These are phyloP conservation scores for Leptinotarsa rubiginosa DNA, from an alignment of 2,888 invertebrate genomes.

Conservation along the genomic window DNA sequence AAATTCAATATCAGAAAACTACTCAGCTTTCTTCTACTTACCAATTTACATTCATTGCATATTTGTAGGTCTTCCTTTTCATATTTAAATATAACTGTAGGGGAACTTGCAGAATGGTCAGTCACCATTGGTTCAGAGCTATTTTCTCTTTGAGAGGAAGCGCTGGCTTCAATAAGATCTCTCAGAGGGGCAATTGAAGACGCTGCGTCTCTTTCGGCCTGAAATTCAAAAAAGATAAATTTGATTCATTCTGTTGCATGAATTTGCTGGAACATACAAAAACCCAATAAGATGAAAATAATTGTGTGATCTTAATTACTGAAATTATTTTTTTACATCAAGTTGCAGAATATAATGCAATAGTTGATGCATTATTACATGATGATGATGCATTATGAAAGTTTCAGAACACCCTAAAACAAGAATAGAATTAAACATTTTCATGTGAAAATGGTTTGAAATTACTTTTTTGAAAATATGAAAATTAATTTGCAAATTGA, in stretches of 20 bases:
- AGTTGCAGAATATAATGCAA: too few relatives aligned
- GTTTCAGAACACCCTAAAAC: too few relatives aligned
- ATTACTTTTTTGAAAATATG: too few relatives aligned
- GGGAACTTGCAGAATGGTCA: conserved; percentile 34
- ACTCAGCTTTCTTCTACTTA: conserved; percentile 45
- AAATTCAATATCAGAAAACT: not conserved
- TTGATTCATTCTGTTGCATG: not conserved
- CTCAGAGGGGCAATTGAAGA: conserved; percentile 57
- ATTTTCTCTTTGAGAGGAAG: conserved; percentile 52
- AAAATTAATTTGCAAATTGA: too few relatives aligned
- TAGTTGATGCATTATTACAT: too few relatives aligned
- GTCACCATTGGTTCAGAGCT: conserved; percentile 37
- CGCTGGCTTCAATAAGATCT: conserved; percentile 60
- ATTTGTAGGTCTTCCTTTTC: conserved; percentile 58
- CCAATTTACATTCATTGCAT: conserved; percentile 68
- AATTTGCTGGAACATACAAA: not conserved
- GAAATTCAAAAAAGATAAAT: conserved; percentile 24
- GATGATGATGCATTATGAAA: too few relatives aligned
- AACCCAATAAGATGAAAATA: not conserved
- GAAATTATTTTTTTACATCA: too few relatives aligned
- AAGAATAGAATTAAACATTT: too few relatives aligned
- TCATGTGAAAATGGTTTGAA: too few relatives aligned
- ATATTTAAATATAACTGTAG: conserved; percentile 52
- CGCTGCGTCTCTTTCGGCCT: conserved; percentile 75
- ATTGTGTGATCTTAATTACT: too few relatives aligned